These are phyloP conservation scores for Cercopithecus mona DNA, from an alignment of 2,113 vertebrate species.

Conservation along the genomic window DNA sequence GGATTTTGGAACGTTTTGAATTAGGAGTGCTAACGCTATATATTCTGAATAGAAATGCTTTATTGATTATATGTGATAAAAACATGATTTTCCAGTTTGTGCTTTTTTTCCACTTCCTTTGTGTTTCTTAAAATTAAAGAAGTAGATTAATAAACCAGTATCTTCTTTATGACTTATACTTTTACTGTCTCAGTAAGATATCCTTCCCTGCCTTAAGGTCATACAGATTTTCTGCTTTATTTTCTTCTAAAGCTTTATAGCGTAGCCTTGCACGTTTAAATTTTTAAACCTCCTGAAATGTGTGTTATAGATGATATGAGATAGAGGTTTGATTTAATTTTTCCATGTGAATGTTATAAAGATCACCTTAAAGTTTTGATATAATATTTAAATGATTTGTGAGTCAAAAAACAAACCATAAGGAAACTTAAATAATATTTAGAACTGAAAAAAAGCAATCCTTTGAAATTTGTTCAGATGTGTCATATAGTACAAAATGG, in stretches of 20 bases:
- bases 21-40: neutral
- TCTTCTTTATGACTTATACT: neutral
- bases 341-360: neutral
- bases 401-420: neutral
- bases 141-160: neutral
- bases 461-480: neutral
- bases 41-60: neutral
- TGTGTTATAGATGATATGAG: neutral
- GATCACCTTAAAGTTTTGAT: neutral
- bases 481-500: neutral
- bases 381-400: neutral
- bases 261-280: neutral
- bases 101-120: neutral
- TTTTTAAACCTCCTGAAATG: neutral
- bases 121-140: neutral
- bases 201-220: neutral
- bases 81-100: neutral
- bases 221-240: neutral
- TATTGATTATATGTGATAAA: neutral
- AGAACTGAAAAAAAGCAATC: neutral
- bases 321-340: neutral
- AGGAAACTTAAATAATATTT: neutral
- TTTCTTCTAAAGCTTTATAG: neutral
- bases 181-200: neutral
- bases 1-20: neutral